phyloP scores from a whole-genome alignment of 2,113 vertebrate species.

The Microtus richardsoni region DNA sequence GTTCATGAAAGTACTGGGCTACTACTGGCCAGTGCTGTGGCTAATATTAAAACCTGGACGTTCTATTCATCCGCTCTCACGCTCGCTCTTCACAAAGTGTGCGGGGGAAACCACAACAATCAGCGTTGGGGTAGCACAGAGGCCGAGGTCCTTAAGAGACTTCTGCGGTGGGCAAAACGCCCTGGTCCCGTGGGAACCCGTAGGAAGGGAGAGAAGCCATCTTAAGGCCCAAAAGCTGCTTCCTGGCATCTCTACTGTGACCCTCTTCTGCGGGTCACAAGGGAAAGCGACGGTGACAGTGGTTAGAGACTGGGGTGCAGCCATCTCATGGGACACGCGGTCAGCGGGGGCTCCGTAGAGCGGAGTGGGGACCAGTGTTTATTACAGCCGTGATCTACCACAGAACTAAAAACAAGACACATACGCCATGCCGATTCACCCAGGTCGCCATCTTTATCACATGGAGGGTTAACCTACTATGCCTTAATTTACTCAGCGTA shows the following conservation, averaged over 20 bases:
- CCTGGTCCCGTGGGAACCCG: slow-evolving; percentile 83
- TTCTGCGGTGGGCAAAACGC: slow-evolving; percentile 83
- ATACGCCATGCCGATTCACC: slow-evolving; percentile 16
- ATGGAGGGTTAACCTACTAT: slow-evolving; percentile 39
- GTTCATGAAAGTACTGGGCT: slow-evolving; percentile 83
- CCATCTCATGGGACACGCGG: slow-evolving; percentile 80
- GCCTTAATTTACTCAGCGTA: slow-evolving; percentile 56
- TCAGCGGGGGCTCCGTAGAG: slow-evolving; percentile 70
- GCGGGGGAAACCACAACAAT: slow-evolving; percentile 80
- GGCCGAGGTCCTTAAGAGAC: slow-evolving; percentile 76
- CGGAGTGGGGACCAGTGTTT: slow-evolving; percentile 66
- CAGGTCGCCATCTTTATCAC: slow-evolving; percentile 40
- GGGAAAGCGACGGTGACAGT: slow-evolving; percentile 83
- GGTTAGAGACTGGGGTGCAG: slow-evolving; percentile 83
- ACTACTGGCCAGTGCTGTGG: slow-evolving; percentile 84
- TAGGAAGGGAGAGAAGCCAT: slow-evolving; percentile 73
- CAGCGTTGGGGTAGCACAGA: slow-evolving; percentile 83
- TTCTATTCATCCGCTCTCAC: slow-evolving; percentile 68
- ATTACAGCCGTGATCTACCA: slow-evolving; percentile 74
- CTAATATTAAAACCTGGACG: slow-evolving; percentile 83
- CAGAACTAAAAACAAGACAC: slow-evolving; percentile 72
- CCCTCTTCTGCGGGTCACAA: slow-evolving; percentile 84
- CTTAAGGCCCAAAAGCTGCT: slow-evolving; percentile 86
- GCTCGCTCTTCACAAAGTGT: slow-evolving; percentile 81
- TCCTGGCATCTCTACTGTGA: slow-evolving; percentile 86